These are phyloP conservation scores for Rhabdophis nuchalis DNA, from an alignment of 2,797 vertebrate species.

Conservation along the genomic window DNA sequence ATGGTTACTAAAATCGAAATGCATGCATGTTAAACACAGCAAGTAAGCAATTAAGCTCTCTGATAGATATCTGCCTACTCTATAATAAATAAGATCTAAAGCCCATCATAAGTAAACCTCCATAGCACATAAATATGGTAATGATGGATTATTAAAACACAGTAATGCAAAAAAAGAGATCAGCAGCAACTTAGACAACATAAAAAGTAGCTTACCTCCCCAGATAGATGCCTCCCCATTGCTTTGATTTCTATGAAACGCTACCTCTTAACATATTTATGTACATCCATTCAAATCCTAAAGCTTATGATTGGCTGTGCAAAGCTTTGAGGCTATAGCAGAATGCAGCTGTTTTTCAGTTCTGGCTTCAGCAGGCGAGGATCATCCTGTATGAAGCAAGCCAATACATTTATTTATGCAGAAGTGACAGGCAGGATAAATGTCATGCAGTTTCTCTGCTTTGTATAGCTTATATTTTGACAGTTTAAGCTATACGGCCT, in stretches of 20 bases:
- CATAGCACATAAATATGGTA: slow-evolving; percentile 17
- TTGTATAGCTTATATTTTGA: slow-evolving; percentile 1
- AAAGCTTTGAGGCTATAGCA: slow-evolving; percentile 66
- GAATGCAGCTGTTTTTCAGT: slow-evolving; percentile 71
- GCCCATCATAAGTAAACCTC: slow-evolving; percentile 6
- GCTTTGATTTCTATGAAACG: slow-evolving; percentile 37
- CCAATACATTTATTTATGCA: slow-evolving; percentile 47
- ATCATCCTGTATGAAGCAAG: slow-evolving; percentile 53
- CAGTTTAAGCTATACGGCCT: background rate
- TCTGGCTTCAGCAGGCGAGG: slow-evolving; percentile 50
- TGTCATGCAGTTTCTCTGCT: slow-evolving; percentile 9
- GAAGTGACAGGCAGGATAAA: slow-evolving; percentile 34
- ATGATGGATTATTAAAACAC: slow-evolving; percentile 21
- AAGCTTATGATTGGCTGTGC: slow-evolving; percentile 54
- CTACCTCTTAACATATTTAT: slow-evolving; percentile 44
- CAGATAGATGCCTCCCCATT: slow-evolving; percentile 24
- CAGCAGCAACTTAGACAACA: slow-evolving; percentile 14
- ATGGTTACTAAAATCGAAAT: slow-evolving; percentile 37
- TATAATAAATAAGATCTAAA: slow-evolving; percentile 34
- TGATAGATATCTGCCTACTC: slow-evolving; percentile 25
- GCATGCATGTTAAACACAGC: slow-evolving; percentile 30
- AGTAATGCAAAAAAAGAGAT: slow-evolving; percentile 23
- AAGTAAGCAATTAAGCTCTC: slow-evolving; percentile 10
- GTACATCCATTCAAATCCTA: slow-evolving; percentile 52
- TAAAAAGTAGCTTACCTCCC: slow-evolving; percentile 46